These are phyloP conservation scores for Drosophila lowei DNA, from an alignment of 1,140 invertebrate species.

Conservation along the genomic window DNA sequence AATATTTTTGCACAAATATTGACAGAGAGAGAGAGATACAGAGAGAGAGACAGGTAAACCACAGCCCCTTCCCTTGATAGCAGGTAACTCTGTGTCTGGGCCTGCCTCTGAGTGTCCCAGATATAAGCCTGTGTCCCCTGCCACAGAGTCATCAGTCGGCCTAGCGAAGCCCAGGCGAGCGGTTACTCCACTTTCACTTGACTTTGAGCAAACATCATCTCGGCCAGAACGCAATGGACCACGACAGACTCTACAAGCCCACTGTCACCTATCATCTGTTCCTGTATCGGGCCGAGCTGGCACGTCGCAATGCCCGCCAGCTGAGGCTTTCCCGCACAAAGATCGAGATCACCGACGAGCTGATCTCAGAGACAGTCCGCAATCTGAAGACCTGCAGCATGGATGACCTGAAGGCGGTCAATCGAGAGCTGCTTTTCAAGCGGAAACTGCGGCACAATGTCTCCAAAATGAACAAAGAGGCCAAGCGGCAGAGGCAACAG, in stretches of 20 bases:
- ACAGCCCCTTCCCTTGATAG: neutral
- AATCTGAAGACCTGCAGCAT: conserved; percentile 70
- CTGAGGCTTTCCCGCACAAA: conserved; percentile 65
- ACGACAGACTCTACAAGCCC: conserved; percentile 48
- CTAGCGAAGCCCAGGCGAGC: conserved; percentile 39
- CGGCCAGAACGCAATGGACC: conserved; percentile 47
- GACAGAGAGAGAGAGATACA: conserved; percentile 34
- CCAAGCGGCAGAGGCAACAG: conserved; percentile 24
- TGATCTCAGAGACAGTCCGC: conserved; percentile 67
- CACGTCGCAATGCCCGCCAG: conserved; percentile 60
- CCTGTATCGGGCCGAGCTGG: conserved; percentile 65
- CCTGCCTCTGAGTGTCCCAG: neutral
- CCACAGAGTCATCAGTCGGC: conserved; percentile 37
- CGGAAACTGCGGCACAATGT: conserved; percentile 63
- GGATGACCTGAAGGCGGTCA: conserved; percentile 71
- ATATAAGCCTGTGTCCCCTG: conserved; percentile 23
- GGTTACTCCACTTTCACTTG: conserved; percentile 49
- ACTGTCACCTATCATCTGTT: conserved; percentile 73
- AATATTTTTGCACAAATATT: conserved; percentile 80
- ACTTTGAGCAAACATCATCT: conserved; percentile 1
- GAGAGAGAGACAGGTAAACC: conserved; percentile 9
- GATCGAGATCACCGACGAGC: conserved; percentile 73
- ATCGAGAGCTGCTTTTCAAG: conserved; percentile 72
- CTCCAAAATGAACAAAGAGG: conserved; percentile 59
- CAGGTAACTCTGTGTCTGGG: conserved; percentile 43